Base-by-base conservation (phyloP, 1,140 invertebrate genomes). In the Ceratosolen fusciceps region DNA sequence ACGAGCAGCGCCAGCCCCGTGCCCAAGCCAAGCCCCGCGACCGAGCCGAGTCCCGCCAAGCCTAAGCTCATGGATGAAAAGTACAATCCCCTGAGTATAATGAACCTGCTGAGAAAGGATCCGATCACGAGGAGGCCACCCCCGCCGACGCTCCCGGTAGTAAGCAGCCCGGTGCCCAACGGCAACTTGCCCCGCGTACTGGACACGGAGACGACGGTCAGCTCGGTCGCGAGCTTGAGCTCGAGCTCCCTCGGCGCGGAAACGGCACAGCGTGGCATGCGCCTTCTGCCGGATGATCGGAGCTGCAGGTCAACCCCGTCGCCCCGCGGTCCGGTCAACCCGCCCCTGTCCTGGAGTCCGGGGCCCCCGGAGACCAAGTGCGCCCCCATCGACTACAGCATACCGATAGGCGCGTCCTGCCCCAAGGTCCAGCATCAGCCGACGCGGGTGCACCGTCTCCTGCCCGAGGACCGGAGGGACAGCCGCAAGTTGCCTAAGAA, bases 391-490 rank as follows among this genome's bases (percentile, higher is more conserved):
- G 95, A 96, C 88, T 96, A 95, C 87, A 94, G 94, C 84, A 92
- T 96, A 80, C 95, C 96, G 16, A 96, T 97, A 82, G 96, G 96
- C 95, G 19, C 95, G 95, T 2, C 16, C 68, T 96, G 96, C 88
- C 90, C 96, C 87, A 94, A 96, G 85, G 95, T 95, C 21, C 49
- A 52, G 49, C 49, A 52, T 14, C 49, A 52, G 49, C 49, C 10
- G 9, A 2, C n/a, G 31, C 29, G 9, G 1, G 16, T 16, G 52
- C 49, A 37, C 0, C 52, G 37, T 19, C 49, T 7, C 24, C 21
- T 26, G 37, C n/a, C 7, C 12, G 5, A 43, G 4, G 24, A 39
- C 43, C 1, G 5, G 49, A 37, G 26, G 29, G 31, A 16, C 65
- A 81, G 8, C 47, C 54, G 16, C 24, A 52, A n/a, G n/a, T n/a